A percentile compares a stretch with the other conserved stretches of the same genome.
These are phyloP conservation scores for Sesamia inferens DNA, from an alignment of 2,888 invertebrate species.

Conservation along the genomic window DNA sequence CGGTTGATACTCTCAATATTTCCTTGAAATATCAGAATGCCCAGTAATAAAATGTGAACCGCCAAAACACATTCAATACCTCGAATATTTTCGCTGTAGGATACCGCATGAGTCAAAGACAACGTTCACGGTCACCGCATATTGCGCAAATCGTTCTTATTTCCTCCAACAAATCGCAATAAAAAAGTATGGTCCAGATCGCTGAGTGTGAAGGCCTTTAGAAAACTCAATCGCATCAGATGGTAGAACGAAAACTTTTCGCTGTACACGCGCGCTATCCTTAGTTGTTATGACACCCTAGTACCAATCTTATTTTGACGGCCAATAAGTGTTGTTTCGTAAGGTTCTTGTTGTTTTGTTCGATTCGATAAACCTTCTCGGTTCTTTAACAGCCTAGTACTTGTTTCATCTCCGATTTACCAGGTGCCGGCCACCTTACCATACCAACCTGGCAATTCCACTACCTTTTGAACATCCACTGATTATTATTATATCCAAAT, in stretches of 20 bases:
- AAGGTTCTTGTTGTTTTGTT: slow-evolving; percentile 30
- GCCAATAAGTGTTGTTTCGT: slow-evolving; percentile 15
- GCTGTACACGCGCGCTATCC: slow-evolving; percentile 20
- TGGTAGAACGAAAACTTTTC: slow-evolving; percentile 29
- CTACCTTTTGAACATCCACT: neutral
- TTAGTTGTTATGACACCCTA: slow-evolving; percentile 51
- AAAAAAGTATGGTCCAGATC: slow-evolving; percentile 67
- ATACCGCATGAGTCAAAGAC: slow-evolving; percentile 66
- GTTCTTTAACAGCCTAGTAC: slow-evolving; percentile 42
- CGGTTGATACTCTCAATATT: slow-evolving; percentile 31
- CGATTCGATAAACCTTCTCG: slow-evolving; percentile 23
- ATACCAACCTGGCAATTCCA: neutral
- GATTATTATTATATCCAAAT: neutral
- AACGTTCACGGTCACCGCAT: slow-evolving; percentile 76
- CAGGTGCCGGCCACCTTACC: neutral
- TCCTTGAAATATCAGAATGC: slow-evolving; percentile 35
- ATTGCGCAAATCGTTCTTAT: slow-evolving; percentile 70
- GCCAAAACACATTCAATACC: slow-evolving; percentile 38
- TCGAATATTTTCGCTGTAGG: slow-evolving; percentile 46
- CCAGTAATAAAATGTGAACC: slow-evolving; percentile 23
- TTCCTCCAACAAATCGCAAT: slow-evolving; percentile 63
- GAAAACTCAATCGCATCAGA: slow-evolving; percentile 54
- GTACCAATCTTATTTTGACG: slow-evolving; percentile 46
- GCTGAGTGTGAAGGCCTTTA: slow-evolving; percentile 66
- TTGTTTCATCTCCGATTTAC: slow-evolving; percentile 30